Evolutionary conservation across 2,888 invertebrate genomes (phyloP).

Genomic region (Tetragonula carbonaria): DNA sequence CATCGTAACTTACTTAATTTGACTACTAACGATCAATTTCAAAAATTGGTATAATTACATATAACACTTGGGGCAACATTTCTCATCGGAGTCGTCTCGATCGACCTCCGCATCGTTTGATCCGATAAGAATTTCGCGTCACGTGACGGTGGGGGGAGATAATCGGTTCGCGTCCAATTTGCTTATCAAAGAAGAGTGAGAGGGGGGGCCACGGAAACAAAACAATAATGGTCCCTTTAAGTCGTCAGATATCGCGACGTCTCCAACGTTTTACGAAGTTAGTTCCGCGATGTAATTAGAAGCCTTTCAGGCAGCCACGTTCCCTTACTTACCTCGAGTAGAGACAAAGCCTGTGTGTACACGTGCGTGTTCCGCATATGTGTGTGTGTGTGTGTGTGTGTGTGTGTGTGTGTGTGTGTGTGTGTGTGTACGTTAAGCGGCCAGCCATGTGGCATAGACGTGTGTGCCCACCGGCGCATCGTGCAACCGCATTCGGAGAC

Average conservation of each 20-base stretch:
- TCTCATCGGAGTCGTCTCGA: neutral
- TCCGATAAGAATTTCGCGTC: neutral
- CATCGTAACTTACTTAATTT: too few relatives aligned
- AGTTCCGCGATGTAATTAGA: constrained; percentile 66
- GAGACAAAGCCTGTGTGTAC: constrained; percentile 47
- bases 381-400: too few relatives aligned
- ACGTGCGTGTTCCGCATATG: neutral
- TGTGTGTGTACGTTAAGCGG: constrained; percentile 31
- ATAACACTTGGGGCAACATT: neutral
- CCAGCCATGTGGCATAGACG: constrained; percentile 32
- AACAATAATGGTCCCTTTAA: constrained; percentile 30
- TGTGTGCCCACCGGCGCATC: constrained; percentile 45
- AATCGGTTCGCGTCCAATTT: constrained; percentile 54
- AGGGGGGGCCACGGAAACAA: constrained; percentile 13
- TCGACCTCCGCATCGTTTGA: neutral
- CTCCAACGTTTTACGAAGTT: constrained; percentile 60
- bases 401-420: neutral
- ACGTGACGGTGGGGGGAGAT: constrained; percentile 2
- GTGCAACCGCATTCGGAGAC: constrained; percentile 55
- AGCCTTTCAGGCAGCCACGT: constrained; percentile 46
- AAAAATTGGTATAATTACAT: too few relatives aligned
- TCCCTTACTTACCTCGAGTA: constrained; percentile 38
- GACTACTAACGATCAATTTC: too few relatives aligned
- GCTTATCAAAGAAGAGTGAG: constrained; percentile 19
- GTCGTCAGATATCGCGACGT: constrained; percentile 24